Base-by-base conservation (phyloP, 2,113 vertebrate genomes). In the Hylia prasina region DNA sequence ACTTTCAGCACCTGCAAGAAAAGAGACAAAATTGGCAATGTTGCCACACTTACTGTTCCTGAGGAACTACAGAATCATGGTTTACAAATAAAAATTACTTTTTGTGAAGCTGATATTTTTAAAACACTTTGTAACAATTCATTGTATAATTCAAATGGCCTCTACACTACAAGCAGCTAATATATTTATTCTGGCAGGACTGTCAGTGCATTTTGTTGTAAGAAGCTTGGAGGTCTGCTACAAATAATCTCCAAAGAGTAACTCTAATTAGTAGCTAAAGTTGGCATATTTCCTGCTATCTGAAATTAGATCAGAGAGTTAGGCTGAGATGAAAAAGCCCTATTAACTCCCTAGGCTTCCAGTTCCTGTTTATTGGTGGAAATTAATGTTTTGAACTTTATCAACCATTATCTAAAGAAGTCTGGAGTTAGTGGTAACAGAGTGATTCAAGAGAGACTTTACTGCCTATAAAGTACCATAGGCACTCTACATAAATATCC, bases 251-350 rank as follows among this genome's bases (percentile, higher is more conserved):
- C 95, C 96, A 97, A 87, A 96, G 96, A 93, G 85, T 95, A 97
- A 97, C 91, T 97, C 95, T 98, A 98, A 98, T 98, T 98, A 98
- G 96, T 0, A 6, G 51, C 94, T 97, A 82, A 97, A 97, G 80
- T 95, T 98, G 98, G 97, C 96, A 97, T 97, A 98, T 97, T 97
- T 97, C 95, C 97, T 96, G 89, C 90, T 97, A 97, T 98, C 98
- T 98, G 96, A 98, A 98, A 98, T 98, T 98, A 97, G 97, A 98
- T 98, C 97, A 97, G 94, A 97, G 95, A 96, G 92, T 89, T 81
- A 94, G 72, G 79, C 95, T 96, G 94, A 97, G 97, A 97, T 96
- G 97, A 98, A 98, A 98, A 98, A 96, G 82, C 33, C 77, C 83
- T 97, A 94, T 98, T 98, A 98, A 97, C 87, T 97, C 90, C 92